phyloP scores from a whole-genome alignment of 1,140 invertebrate genomes.

The Drosophila suzukii region DNA sequence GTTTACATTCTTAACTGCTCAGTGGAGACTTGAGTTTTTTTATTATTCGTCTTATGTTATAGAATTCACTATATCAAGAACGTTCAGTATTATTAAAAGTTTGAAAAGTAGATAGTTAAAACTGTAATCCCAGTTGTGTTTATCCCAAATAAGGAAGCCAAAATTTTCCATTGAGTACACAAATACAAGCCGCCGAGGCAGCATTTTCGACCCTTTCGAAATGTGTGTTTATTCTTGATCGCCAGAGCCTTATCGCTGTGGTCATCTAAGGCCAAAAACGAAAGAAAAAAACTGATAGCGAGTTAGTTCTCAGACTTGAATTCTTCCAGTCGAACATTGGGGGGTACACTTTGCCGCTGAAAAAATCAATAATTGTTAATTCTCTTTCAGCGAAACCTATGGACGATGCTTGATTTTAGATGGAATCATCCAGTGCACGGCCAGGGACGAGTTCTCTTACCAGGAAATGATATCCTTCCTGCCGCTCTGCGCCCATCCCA shows the following conservation, averaged over 20 bases:
- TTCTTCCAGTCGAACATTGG: not conserved
- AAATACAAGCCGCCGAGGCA: not conserved
- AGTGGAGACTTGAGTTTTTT: too few relatives aligned
- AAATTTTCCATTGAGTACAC: slow-evolving; percentile 1
- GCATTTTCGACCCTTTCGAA: slow-evolving; percentile 6
- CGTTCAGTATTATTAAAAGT: too few relatives aligned
- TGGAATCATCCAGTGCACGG: slow-evolving; percentile 98
- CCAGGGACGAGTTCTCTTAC: slow-evolving; percentile 98
- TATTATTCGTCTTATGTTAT: too few relatives aligned
- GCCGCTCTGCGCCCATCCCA: slow-evolving; percentile 95
- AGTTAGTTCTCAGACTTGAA: slow-evolving; percentile 1
- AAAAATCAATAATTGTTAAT: slow-evolving; percentile 12
- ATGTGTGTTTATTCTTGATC: slow-evolving; percentile 15
- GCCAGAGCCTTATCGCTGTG: slow-evolving; percentile 16
- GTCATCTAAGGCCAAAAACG: slow-evolving; percentile 34
- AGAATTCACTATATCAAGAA: too few relatives aligned
- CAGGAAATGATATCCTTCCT: slow-evolving; percentile 99
- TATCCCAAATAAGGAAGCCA: not conserved
- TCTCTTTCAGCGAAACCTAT: slow-evolving; percentile 90
- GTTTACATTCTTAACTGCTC: slow-evolving; percentile 13
- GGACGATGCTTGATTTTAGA: slow-evolving; percentile 96
- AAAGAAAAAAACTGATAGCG: slow-evolving; percentile 22
- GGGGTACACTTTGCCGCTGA: not conserved
- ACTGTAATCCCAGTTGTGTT: not conserved
- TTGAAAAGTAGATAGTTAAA: too few relatives aligned